Percentiles rank a stretch among this genome's conserved stretches.
Conservation (phyloP, 1,140 invertebrate species). For the Plodia interpunctella region DNA sequence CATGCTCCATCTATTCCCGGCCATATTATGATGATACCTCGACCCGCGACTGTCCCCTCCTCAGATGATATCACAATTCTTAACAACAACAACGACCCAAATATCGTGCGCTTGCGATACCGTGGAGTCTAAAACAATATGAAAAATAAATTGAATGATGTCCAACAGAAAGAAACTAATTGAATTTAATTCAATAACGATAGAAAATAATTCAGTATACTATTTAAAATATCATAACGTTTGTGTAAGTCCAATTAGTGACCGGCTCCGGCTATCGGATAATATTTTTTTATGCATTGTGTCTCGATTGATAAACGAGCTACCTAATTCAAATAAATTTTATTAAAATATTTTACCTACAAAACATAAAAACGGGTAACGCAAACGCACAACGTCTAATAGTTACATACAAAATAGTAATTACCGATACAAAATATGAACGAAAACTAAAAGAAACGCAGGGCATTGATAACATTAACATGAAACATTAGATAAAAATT, state of each 20-base stretch:
- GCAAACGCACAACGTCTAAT: conserved; percentile 7
- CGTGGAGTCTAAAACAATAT: neutral
- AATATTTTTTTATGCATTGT: too few relatives aligned
- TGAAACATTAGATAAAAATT: conserved; percentile 53
- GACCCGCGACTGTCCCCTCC: conserved; percentile 41
- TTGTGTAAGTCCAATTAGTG: too few relatives aligned
- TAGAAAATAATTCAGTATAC: too few relatives aligned
- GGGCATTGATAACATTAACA: conserved; percentile 42
- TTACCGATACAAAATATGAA: conserved; percentile 15
- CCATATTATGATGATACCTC: conserved; percentile 21
- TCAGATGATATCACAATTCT: conserved; percentile 53
- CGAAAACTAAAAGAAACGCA: conserved; percentile 24
- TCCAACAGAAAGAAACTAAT: too few relatives aligned
- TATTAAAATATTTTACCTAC: too few relatives aligned
- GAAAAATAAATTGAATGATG: too few relatives aligned
- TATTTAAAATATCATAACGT: too few relatives aligned
- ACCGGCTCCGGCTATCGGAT: too few relatives aligned
- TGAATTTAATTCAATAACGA: too few relatives aligned
- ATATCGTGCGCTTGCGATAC: conserved; percentile 9
- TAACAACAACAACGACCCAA: conserved; percentile 48
- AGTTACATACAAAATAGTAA: neutral
- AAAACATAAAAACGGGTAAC: too few relatives aligned
- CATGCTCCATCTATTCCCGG: neutral
- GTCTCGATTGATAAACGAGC: too few relatives aligned
- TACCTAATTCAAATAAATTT: too few relatives aligned